Evolutionary conservation across 2,797 vertebrate genomes (phyloP), one percentile per base, ranked within the genome.

Genomic region (Lacerta agilis): DNA sequence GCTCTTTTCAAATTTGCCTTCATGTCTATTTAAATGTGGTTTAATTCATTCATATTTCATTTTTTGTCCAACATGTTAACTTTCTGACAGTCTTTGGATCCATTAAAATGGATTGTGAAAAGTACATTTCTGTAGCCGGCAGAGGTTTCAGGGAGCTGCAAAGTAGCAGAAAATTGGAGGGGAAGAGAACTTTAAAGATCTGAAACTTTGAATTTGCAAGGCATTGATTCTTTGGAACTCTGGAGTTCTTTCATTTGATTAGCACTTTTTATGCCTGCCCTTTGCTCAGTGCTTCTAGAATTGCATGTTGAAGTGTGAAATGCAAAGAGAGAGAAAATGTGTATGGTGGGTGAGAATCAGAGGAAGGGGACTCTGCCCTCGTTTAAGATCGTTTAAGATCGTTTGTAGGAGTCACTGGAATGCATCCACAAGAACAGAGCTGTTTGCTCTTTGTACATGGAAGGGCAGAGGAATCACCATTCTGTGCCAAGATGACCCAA

Each of bases 1-100:
- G 61, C 13, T 79, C 9, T 29, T 86, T 25, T 69, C 81, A 61
- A 75, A 38, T 83, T 94, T 93, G 85, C 79, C 89, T 82, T 58
- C 76, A 86, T 90, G 86, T 71, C 77, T 85, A 64, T 90, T 76
- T 27, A 29, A 25, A 45, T 80, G 0, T 20, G 0, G 17, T 0
- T 1, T 15, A 89, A 83, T 13, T 33, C 3, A 83, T 90, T 93
- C 87, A 17, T 66, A 88, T 82, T 10, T 33, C 2, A 29, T 41
- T 72, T 72, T 72, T 86, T 91, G 41, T 85, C 11, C 0, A 27
- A 3, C 3, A 6, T 69, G 64, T 92, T 83, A 43, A 69, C 49
- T 83, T 92, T 72, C 49, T 81, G 18, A 15, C 67, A 11, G 1
- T 0, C 45, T 92, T 15, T 71, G 11, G 2, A 6, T 58, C 25